phyloP scores from a whole-genome alignment of 2,888 invertebrate genomes.

The Rhaphigaster nebulosa region DNA sequence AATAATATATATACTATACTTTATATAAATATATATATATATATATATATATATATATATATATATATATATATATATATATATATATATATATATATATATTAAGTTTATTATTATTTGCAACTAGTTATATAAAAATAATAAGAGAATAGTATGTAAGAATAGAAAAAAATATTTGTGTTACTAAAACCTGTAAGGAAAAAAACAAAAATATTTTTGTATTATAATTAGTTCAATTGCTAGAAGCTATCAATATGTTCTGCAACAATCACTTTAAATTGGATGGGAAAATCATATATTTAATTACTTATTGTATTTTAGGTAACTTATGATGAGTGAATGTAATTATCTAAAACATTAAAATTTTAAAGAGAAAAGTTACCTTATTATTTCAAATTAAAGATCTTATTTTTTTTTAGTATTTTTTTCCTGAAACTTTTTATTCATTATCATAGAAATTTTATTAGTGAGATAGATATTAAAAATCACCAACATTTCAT shows the following conservation, averaged over 20 bases:
- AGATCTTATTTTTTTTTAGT: not conserved
- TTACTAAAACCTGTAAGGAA: not conserved
- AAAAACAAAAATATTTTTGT: not conserved
- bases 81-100: not conserved
- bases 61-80: not conserved
- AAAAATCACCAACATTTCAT: not conserved
- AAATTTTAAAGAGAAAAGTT: not conserved
- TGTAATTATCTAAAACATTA: not conserved
- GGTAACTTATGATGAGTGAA: not conserved
- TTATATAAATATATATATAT: not conserved
- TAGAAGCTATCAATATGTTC: not conserved
- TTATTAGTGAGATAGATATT: not conserved
- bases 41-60: not conserved
- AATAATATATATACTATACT: too few species aligned
- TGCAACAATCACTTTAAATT: not conserved
- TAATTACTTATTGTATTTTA: not conserved
- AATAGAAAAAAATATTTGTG: not conserved
- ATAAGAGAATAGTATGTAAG: too few species aligned
- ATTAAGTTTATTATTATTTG: not conserved
- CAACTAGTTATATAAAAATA: not conserved
- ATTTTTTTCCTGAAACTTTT: not conserved
- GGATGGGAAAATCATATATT: not conserved
- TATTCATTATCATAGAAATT: not conserved
- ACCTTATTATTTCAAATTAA: conserved; percentile 12
- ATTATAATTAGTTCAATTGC: not conserved